phyloP scores from a whole-genome alignment of 1,140 invertebrate species.

The Anastrepha obliqua region DNA sequence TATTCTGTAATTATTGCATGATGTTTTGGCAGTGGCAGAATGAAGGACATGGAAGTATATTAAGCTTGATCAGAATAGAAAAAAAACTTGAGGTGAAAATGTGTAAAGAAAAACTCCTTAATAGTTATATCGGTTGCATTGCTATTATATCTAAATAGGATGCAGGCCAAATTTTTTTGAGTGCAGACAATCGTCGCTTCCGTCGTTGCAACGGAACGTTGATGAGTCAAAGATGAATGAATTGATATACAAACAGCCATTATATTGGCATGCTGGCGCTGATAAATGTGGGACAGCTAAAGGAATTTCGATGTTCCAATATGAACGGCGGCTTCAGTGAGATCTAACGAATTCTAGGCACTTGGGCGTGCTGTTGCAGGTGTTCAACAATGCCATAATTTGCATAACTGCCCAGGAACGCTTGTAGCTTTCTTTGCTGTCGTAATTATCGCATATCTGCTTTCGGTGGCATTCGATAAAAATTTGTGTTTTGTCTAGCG shows the following conservation, averaged over 20 bases:
- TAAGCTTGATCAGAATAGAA: not conserved
- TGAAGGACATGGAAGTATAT: not conserved
- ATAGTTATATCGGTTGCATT: not conserved
- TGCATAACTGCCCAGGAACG: conserved; percentile 27
- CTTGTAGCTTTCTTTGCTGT: conserved; percentile 6
- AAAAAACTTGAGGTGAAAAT: not conserved
- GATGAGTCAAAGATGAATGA: conserved; percentile 10
- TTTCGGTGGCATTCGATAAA: conserved; percentile 28
- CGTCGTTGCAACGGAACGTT: not conserved
- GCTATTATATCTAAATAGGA: no score
- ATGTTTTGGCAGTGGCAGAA: no score
- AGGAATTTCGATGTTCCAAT: conserved; percentile 11
- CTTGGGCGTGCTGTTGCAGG: conserved; percentile 35
- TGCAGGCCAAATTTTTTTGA: not conserved
- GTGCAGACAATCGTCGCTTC: not conserved
- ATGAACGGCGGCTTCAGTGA: not conserved
- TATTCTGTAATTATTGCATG: no score
- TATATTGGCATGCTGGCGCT: conserved; percentile 3
- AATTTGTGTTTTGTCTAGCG: conserved; percentile 4
- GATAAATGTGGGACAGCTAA: conserved; percentile 33
- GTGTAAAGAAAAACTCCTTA: not conserved
- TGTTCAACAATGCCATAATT: conserved; percentile 40
- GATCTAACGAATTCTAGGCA: not conserved
- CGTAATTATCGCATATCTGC: conserved; percentile 5
- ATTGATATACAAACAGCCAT: not conserved